Evolutionary conservation across 2,888 invertebrate genomes (phyloP).

Genomic region (Cataglyphis cursor): DNA sequence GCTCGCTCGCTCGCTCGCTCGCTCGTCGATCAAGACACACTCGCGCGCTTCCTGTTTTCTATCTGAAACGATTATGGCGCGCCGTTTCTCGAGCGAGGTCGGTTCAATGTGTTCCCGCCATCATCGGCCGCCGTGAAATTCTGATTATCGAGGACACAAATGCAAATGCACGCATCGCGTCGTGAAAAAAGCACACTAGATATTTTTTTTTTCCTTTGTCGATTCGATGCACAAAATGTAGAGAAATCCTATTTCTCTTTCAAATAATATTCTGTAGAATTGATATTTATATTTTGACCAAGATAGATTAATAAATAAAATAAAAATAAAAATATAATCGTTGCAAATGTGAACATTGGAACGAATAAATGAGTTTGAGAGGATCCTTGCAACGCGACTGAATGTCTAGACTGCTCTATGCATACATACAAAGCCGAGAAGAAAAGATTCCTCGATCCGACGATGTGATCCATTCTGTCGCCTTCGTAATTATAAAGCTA

Average conservation of each 20-base stretch:
- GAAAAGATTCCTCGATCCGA: background rate
- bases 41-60: slow-evolving; percentile 66
- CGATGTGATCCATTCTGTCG: slow-evolving; percentile 40
- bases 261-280: background rate
- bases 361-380: background rate
- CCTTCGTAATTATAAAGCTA: slow-evolving; percentile 66
- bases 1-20: slow-evolving; percentile 41
- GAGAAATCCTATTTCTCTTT: background rate
- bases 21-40: slow-evolving; percentile 49
- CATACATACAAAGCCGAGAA: slow-evolving; percentile 29
- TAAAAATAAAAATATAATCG: background rate
- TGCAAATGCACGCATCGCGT: slow-evolving; percentile 17
- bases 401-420: background rate
- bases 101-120: slow-evolving; percentile 55
- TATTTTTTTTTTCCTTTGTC: background rate
- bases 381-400: background rate
- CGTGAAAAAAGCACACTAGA: slow-evolving; percentile 10
- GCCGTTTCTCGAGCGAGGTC: slow-evolving; percentile 56
- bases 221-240: background rate
- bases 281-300: background rate
- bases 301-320: background rate
- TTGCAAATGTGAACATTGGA: background rate
- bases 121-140: slow-evolving; percentile 52
- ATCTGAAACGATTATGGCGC: slow-evolving; percentile 47
- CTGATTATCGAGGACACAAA: slow-evolving; percentile 46